phyloP scores from a whole-genome alignment of 2,113 vertebrate genomes.

The Oceanites oceanicus region DNA sequence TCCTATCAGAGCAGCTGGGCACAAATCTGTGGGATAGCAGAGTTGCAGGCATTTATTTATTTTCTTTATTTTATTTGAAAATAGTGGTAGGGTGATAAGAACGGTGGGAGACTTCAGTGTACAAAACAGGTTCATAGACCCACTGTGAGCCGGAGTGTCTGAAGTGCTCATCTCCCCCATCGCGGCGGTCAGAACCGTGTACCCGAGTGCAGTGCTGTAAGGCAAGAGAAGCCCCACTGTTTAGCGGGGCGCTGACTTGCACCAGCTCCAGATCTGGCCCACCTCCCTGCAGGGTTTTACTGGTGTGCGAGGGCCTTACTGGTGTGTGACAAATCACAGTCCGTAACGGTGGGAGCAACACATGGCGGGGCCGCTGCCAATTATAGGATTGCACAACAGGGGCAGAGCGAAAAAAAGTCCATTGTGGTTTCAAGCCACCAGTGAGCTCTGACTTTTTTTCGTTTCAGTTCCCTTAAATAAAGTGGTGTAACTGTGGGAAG shows the following conservation, averaged over 20 bases:
- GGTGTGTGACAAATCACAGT: neutral
- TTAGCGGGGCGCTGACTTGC: neutral
- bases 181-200: accelerated
- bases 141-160: accelerated
- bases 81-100: neutral
- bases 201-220: too few relatives aligned
- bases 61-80: neutral
- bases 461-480: slow-evolving; percentile 23
- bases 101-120: accelerated
- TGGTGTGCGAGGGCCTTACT: neutral
- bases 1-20: neutral
- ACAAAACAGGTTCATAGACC: neutral
- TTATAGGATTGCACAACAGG: neutral
- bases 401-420: neutral
- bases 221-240: neutral
- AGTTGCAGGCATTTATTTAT: accelerated
- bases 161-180: neutral
- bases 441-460: neutral
- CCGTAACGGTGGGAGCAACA: accelerated
- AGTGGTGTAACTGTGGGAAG: neutral
- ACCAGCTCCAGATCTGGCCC: neutral
- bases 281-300: accelerated
- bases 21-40: neutral
- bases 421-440: neutral
- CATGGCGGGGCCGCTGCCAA: accelerated